Conservation (phyloP, 2,113 vertebrate genomes). For the Poeciliopsis prolifica region DNA sequence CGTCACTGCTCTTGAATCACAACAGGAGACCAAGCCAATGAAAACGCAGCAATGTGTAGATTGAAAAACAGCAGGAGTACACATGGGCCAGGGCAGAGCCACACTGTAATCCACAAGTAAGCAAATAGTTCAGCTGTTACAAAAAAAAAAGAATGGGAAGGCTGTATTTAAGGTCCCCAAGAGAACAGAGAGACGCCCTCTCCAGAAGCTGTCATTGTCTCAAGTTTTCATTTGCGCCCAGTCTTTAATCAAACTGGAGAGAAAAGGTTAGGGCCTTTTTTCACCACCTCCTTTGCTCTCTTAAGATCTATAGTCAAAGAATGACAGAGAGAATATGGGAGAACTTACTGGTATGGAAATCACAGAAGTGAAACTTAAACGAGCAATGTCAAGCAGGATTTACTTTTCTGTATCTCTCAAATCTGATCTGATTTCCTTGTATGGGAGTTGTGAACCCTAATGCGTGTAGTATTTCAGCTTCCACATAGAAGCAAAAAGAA, state of each 20-base stretch:
- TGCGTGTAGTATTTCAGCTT: slow-evolving; percentile 20
- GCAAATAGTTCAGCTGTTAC: slow-evolving; percentile 35
- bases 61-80: slow-evolving; percentile 43
- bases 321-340: background rate
- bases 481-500: slow-evolving; percentile 6
- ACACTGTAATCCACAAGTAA: slow-evolving; percentile 47
- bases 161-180: slow-evolving; percentile 42
- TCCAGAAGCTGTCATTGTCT: slow-evolving; percentile 41
- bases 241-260: slow-evolving; percentile 51
- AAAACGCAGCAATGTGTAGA: slow-evolving; percentile 28
- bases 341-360: background rate
- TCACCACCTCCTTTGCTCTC: slow-evolving; percentile 1
- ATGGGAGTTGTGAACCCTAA: background rate
- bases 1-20: slow-evolving; percentile 25
- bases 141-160: slow-evolving; percentile 17
- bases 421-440: slow-evolving; percentile 7
- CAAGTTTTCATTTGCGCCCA: slow-evolving; percentile 34
- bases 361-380: background rate
- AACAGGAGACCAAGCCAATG: slow-evolving; percentile 21
- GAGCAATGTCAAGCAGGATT: background rate
- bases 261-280: slow-evolving; percentile 46
- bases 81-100: slow-evolving; percentile 29
- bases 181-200: slow-evolving; percentile 21
- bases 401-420: background rate
- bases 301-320: background rate